A percentile compares a stretch with the other conserved stretches of the same genome.
These are phyloP conservation scores for Heteronetta atricapilla DNA, from an alignment of 2,113 vertebrate species.

Conservation along the genomic window DNA sequence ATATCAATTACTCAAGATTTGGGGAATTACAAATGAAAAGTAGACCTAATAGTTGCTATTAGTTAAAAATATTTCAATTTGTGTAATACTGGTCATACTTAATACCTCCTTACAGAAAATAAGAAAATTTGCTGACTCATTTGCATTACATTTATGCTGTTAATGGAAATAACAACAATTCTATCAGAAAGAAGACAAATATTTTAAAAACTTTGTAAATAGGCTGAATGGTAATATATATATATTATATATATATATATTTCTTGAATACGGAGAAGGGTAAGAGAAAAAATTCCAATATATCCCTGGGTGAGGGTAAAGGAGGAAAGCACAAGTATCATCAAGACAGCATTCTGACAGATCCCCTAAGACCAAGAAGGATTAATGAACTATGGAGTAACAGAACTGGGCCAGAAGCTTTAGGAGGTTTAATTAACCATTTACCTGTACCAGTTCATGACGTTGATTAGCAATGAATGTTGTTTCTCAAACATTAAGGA, in stretches of 20 bases:
- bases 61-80: neutral
- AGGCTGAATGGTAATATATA: neutral
- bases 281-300: neutral
- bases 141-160: neutral
- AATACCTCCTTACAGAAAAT: neutral
- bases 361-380: neutral
- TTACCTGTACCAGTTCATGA: neutral
- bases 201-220: neutral
- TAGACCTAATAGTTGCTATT: neutral
- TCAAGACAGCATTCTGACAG: neutral
- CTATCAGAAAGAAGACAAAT: neutral
- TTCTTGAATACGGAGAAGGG: neutral
- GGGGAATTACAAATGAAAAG: neutral
- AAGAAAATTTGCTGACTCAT: neutral
- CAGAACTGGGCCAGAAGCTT: neutral
- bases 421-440: neutral
- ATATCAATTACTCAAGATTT: neutral
- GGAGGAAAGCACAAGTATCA: neutral
- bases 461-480: neutral
- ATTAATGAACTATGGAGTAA: neutral
- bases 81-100: neutral
- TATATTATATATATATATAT: too few relatives aligned
- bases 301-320: neutral
- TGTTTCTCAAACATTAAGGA: neutral
- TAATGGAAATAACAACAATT: neutral